These are phyloP conservation scores for Sternotherus odoratus DNA, from an alignment of 2,797 vertebrate species.

Conservation along the genomic window DNA sequence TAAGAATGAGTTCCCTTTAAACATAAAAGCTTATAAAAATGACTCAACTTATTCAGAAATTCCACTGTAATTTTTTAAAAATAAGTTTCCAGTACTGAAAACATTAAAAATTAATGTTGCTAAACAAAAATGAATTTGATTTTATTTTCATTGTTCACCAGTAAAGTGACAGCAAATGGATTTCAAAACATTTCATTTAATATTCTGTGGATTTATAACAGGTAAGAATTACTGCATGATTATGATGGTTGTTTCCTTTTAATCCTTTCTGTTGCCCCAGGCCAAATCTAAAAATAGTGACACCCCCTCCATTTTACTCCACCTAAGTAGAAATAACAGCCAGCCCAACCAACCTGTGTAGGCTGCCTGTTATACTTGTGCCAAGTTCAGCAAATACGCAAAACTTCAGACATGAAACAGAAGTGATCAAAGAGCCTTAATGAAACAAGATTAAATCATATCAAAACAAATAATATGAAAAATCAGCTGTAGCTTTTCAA, in stretches of 20 bases:
- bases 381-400: background rate
- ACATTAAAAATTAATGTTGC: too few species aligned
- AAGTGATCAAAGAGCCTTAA: background rate
- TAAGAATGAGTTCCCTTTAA: background rate
- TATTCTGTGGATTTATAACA: too few species aligned
- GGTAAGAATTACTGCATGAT: background rate
- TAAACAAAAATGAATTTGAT: too few species aligned
- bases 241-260: background rate
- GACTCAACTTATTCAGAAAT: background rate
- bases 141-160: too few species aligned
- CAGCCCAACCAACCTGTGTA: background rate
- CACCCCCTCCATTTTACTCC: background rate
- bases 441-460: background rate
- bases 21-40: background rate
- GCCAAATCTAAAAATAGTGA: background rate
- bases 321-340: background rate
- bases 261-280: background rate
- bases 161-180: too few species aligned
- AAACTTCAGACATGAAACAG: background rate
- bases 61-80: background rate
- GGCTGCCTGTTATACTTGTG: background rate
- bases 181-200: too few species aligned
- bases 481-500: background rate
- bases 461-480: background rate
- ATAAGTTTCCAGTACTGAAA: background rate